Percentiles rank a stretch among this genome's conserved stretches.
Evolutionary conservation across 2,797 vertebrate genomes (phyloP).

Genomic region (Falco novaeseelandiae): DNA sequence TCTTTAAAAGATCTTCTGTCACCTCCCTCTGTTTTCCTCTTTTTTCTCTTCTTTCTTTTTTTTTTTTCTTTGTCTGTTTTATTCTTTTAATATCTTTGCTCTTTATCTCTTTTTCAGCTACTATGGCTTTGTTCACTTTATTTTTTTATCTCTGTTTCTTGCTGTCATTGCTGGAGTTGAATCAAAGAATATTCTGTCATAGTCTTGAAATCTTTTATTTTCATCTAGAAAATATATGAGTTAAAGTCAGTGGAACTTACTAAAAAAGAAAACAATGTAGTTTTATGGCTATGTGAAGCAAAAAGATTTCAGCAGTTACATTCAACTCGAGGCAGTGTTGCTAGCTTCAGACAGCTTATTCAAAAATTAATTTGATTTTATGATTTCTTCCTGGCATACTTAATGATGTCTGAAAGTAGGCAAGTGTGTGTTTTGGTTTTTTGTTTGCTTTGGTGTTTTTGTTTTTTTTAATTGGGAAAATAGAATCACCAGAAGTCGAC

Average conservation of each 20-base stretch:
- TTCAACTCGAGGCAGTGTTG: not conserved
- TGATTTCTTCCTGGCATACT: not conserved
- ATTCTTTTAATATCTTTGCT: not conserved
- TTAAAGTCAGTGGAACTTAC: not conserved
- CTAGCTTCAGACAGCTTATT: not conserved
- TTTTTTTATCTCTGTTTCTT: not conserved
- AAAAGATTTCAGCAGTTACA: not conserved
- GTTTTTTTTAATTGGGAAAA: conserved; percentile 4
- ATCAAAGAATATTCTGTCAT: not conserved
- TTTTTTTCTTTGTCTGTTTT: not conserved
- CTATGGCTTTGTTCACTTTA: not conserved
- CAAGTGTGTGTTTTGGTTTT: not conserved
- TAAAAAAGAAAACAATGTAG: not conserved
- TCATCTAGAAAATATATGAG: not conserved
- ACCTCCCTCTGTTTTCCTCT: not conserved
- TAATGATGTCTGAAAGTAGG: not conserved
- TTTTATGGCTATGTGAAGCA: not conserved
- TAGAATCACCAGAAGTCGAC: not conserved
- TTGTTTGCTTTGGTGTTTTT: not conserved
- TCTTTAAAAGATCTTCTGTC: not conserved
- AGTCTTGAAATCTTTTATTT: not conserved
- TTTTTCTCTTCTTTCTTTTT: not conserved
- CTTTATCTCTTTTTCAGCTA: not conserved
- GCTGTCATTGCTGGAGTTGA: not conserved
- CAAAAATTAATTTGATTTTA: conserved; percentile 31